Evolutionary conservation across 2,113 vertebrate species (phyloP).

Genomic region (Nymphicus hollandicus): DNA sequence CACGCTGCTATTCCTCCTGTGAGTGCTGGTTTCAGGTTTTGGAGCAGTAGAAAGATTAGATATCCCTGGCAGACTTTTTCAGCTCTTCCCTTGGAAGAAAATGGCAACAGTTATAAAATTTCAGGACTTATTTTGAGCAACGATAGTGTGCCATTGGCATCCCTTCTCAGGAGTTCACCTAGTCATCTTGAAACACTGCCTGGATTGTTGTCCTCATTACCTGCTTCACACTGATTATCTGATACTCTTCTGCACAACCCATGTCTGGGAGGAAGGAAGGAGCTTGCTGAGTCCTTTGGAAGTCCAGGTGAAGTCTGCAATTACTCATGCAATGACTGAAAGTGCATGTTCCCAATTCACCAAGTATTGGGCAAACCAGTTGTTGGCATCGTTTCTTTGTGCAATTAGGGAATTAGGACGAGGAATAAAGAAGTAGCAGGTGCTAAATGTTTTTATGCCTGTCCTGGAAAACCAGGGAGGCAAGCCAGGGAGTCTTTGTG

Average conservation of each 20-base stretch:
- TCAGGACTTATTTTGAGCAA: conserved; percentile 16
- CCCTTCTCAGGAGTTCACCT: neutral
- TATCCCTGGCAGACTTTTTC: neutral
- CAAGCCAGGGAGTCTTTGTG: neutral
- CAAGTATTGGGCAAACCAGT: too few relatives aligned
- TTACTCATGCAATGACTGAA: neutral
- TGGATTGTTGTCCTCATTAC: neutral
- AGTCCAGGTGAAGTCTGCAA: neutral
- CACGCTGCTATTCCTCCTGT: neutral
- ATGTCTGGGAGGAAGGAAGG: neutral
- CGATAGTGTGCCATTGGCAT: neutral
- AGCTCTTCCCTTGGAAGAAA: conserved; percentile 36
- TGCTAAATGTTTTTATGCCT: neutral
- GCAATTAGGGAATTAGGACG: neutral
- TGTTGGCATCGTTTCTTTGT: neutral
- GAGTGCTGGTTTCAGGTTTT: neutral
- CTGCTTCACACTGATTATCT: neutral
- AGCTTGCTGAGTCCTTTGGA: neutral
- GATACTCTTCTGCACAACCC: neutral
- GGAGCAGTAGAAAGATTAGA: neutral
- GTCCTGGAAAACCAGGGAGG: neutral
- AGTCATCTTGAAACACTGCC: neutral
- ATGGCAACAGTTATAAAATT: neutral
- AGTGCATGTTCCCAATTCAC: neutral
- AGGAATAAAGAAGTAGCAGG: neutral